Percentiles rank a stretch among this genome's conserved stretches.
Evolutionary conservation across 2,113 vertebrate genomes (phyloP).

Genomic region (Calyptomena viridis): DNA sequence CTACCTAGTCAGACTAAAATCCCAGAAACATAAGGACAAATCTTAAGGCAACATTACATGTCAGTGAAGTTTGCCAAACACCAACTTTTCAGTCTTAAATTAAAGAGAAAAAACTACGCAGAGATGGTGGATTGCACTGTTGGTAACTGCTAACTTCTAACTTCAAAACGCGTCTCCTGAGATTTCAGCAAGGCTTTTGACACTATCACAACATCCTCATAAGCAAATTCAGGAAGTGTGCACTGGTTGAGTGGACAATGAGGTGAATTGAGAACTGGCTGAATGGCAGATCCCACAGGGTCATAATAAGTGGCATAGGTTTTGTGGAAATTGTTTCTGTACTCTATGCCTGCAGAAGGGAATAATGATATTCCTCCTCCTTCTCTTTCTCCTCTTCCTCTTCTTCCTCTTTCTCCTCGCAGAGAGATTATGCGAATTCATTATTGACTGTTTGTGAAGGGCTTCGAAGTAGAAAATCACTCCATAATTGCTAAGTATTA

Average conservation of each 20-base stretch:
- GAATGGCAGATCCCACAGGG: not conserved
- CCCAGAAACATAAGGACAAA: too few species aligned
- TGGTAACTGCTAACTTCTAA: not conserved
- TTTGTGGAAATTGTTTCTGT: not conserved
- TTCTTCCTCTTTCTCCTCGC: not conserved
- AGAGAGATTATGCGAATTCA: constrained; percentile 31
- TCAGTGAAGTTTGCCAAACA: not conserved
- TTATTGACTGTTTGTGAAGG: constrained; percentile 43
- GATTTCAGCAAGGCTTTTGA: not conserved
- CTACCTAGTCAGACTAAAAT: too few species aligned
- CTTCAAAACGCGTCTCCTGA: not conserved
- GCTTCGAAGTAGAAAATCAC: constrained; percentile 63
- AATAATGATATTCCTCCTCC: not conserved
- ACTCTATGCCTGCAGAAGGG: not conserved
- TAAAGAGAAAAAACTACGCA: not conserved
- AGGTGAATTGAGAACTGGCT: not conserved
- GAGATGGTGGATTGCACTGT: not conserved
- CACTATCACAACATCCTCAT: rapidly evolving
- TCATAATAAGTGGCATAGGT: not conserved
- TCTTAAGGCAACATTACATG: too few species aligned
- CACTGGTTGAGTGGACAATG: not conserved
- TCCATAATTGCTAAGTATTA: constrained; percentile 52
- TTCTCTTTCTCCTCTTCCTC: not conserved
- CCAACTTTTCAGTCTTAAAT: not conserved
- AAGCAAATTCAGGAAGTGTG: not conserved